These are phyloP conservation scores for Sisor rabdophorus DNA, from an alignment of 2,113 vertebrate species.

Conservation along the genomic window DNA sequence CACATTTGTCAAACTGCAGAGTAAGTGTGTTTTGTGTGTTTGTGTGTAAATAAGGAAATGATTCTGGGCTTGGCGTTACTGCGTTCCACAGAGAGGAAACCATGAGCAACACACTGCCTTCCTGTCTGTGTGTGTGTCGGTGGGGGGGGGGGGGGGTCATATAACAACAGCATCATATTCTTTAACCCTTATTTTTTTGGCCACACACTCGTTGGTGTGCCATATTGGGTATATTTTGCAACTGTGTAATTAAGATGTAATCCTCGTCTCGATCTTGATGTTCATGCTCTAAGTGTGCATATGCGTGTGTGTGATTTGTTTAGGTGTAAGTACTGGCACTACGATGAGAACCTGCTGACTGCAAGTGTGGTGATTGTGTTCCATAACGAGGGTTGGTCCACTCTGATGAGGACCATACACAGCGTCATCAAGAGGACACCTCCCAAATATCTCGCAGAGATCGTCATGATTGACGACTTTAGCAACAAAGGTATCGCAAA, in stretches of 20 bases:
- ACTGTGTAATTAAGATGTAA: neutral
- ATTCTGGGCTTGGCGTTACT: conserved; percentile 25
- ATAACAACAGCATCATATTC: conserved; percentile 19
- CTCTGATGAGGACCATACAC: conserved; percentile 90
- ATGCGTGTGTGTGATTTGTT: conserved; percentile 15
- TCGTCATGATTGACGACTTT: conserved; percentile 96
- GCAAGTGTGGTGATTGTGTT: conserved; percentile 95
- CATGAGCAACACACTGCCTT: conserved; percentile 31
- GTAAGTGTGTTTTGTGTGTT: neutral
- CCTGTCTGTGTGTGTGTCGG: conserved; percentile 27
- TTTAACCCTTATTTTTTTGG: neutral
- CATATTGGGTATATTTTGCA: neutral
- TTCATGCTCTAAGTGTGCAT: neutral
- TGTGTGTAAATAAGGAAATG: conserved; percentile 14
- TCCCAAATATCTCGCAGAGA: conserved; percentile 84
- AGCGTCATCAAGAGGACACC: conserved; percentile 94
- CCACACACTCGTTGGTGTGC: neutral
- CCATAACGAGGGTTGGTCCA: conserved; percentile 98
- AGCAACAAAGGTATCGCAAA: conserved; percentile 87
- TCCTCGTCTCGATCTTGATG: neutral
- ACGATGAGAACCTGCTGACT: conserved; percentile 86
- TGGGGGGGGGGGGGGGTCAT: neutral
- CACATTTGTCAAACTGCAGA: neutral
- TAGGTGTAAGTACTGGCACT: conserved; percentile 91
- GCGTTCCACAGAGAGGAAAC: conserved; percentile 26